Evolutionary conservation across 64 coral and sea anemone genomes (phyloP), one percentile per base, ranked within the genome.

Genomic region (Montipora capricornis): DNA sequence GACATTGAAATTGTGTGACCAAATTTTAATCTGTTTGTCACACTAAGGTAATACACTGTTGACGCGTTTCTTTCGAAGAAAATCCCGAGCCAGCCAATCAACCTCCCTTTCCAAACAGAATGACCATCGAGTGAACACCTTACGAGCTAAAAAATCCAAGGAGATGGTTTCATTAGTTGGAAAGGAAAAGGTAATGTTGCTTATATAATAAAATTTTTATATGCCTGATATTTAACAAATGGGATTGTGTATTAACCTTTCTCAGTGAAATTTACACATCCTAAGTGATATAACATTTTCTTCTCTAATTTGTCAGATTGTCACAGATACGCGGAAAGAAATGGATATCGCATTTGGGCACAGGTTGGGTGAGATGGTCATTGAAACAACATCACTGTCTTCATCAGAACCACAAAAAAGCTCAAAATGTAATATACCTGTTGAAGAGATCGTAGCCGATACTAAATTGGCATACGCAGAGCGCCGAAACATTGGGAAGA

Each of bases 241-340:
- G 29, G 29, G 29, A 29, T 29, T 29, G 29, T 29, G 29, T 29
- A 29, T 29, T 29, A 29, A 29, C 29, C 29, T 29, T 29, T 29
- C 29, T 29, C 29, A 29, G 29, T 29, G 29, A 29, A 29, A 29
- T 19, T 19, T 14, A 14, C 15, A 70, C 20, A n/a, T 70, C 20
- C 20, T 70, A 70, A 70, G 67, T 29, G 29, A 59, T 59, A 59
- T 8, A 59, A 13, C 57, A 13, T 13, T 59, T 59, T 59, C 57
- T 13, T 59, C 6, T 6, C 12, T 59, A 8, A 8, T 59, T 13
- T 59, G 6, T 13, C 57, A 59, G 57, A 59, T 6, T 59, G 71
- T 74, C n/a, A 26, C 71, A 74, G 37, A 74, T 74, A 74, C 70
- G 37, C 24, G n/a, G n/a, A n/a, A 24, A 74, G 70, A 74, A 74